Conservation (phyloP, 2,888 invertebrate species). For the Xestia ashworthii region DNA sequence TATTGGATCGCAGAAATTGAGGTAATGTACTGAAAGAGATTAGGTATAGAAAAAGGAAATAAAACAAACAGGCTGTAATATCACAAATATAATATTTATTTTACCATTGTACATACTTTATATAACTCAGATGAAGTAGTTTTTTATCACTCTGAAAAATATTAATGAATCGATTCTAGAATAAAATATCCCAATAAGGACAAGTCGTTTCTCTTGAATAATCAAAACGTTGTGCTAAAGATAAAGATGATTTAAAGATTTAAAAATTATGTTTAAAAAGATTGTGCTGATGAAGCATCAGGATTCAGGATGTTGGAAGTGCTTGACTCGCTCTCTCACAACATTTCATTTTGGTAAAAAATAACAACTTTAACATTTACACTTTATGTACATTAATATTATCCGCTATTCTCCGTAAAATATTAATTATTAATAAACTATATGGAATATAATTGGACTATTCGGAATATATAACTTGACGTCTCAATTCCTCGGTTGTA, state of each 20-base stretch:
- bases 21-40: constrained; percentile 17
- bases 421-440: constrained; percentile 57
- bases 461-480: constrained; percentile 42
- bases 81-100: constrained; percentile 90
- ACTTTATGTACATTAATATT: constrained; percentile 70
- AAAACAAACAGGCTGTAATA: constrained; percentile 72
- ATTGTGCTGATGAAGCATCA: constrained; percentile 70
- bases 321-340: constrained; percentile 48
- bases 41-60: constrained; percentile 44
- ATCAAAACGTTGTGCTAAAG: constrained; percentile 80
- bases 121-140: constrained; percentile 85
- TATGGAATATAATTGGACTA: constrained; percentile 65
- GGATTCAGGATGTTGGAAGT: constrained; percentile 62
- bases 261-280: constrained; percentile 68
- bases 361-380: constrained; percentile 71
- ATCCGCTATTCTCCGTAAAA: constrained; percentile 57
- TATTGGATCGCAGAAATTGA: constrained; percentile 36
- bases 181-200: constrained; percentile 82
- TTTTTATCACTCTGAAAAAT: constrained; percentile 82
- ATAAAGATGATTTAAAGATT: constrained; percentile 72
- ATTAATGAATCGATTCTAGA: constrained; percentile 75
- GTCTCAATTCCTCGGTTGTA: constrained; percentile 53
- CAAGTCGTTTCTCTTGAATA: constrained; percentile 71
- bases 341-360: constrained; percentile 74
- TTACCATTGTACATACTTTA: constrained; percentile 87